Percentiles rank a stretch among this genome's conserved stretches.
These are phyloP conservation scores for Belonocnema kinseyi DNA, from an alignment of 1,140 invertebrate species.

Conservation along the genomic window DNA sequence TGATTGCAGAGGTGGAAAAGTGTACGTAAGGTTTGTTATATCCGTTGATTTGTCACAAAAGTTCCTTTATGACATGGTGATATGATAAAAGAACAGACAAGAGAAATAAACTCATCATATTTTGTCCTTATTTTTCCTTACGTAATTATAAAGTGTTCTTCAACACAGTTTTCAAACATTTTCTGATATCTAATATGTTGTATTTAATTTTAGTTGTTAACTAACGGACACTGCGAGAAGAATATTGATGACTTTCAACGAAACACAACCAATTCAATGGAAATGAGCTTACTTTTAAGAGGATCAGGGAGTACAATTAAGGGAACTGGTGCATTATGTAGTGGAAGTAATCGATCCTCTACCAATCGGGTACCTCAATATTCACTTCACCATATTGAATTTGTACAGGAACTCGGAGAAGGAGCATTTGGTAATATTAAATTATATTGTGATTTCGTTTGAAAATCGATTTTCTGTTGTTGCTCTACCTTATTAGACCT, in stretches of 20 bases:
- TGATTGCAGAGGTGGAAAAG: too few relatives aligned
- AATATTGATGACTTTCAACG: slow-evolving; percentile 82
- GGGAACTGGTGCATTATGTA: slow-evolving; percentile 69
- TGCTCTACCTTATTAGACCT: too few relatives aligned
- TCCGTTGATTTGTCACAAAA: too few relatives aligned
- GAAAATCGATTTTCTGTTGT: too few relatives aligned
- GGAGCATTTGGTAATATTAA: slow-evolving; percentile 90
- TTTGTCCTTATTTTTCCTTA: too few relatives aligned
- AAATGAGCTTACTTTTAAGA: slow-evolving; percentile 85
- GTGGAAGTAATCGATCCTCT: slow-evolving; percentile 76
- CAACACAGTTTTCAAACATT: too few relatives aligned
- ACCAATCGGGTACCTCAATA: slow-evolving; percentile 82
- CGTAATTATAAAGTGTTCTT: too few relatives aligned
- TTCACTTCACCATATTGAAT: slow-evolving; percentile 87
- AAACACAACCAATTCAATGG: slow-evolving; percentile 83
- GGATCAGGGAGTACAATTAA: slow-evolving; percentile 75
- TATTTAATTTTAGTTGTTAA: slow-evolving; percentile 64
- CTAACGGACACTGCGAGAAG: slow-evolving; percentile 78
- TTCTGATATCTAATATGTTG: background rate
- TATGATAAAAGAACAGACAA: too few relatives aligned
- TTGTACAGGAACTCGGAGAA: slow-evolving; percentile 96
- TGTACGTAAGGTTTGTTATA: too few relatives aligned
- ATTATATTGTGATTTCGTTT: background rate
- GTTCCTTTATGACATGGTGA: too few relatives aligned
- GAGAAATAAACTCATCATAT: too few relatives aligned